Evolutionary conservation across 2,797 vertebrate genomes (phyloP).

Genomic region (Gymnothorax javanicus): DNA sequence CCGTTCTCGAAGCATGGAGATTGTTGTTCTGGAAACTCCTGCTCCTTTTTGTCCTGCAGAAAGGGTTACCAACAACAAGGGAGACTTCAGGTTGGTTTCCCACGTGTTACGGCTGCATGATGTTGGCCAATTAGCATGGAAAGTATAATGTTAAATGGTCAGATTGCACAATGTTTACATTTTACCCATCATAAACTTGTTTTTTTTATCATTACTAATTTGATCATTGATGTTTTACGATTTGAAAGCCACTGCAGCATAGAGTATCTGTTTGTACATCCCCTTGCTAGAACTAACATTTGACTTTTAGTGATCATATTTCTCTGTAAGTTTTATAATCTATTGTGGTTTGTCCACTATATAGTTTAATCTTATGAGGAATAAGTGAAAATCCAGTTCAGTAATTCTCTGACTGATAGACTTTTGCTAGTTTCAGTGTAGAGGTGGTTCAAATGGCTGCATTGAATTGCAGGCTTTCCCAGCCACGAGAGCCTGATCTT

Average conservation of each 20-base stretch:
- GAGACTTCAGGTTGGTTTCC: constrained; percentile 85
- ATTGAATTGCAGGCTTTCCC: not conserved
- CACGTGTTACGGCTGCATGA: not conserved
- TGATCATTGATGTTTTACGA: no score
- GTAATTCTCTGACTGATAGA: not conserved
- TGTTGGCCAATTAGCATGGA: not conserved
- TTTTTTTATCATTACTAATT: not conserved
- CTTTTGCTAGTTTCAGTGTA: not conserved
- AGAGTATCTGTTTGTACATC: not conserved
- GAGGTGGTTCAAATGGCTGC: not conserved
- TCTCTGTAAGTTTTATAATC: not conserved
- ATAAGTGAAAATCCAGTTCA: not conserved
- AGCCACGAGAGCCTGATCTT: no score
- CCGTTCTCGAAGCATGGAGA: constrained; percentile 82
- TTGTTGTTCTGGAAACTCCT: constrained; percentile 85
- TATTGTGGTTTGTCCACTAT: not conserved
- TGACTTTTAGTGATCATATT: not conserved
- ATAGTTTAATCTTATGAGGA: not conserved
- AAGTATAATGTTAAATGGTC: not conserved
- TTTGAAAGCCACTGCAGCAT: no score
- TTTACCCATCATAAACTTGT: not conserved
- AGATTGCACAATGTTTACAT: not conserved
- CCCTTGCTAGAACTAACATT: not conserved
- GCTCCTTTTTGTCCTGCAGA: constrained; percentile 84
- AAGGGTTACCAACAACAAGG: constrained; percentile 86